Evolutionary conservation across 2,888 invertebrate genomes (phyloP), one percentile per base, ranked within the genome.

Genomic region (Microchrysa polita): DNA sequence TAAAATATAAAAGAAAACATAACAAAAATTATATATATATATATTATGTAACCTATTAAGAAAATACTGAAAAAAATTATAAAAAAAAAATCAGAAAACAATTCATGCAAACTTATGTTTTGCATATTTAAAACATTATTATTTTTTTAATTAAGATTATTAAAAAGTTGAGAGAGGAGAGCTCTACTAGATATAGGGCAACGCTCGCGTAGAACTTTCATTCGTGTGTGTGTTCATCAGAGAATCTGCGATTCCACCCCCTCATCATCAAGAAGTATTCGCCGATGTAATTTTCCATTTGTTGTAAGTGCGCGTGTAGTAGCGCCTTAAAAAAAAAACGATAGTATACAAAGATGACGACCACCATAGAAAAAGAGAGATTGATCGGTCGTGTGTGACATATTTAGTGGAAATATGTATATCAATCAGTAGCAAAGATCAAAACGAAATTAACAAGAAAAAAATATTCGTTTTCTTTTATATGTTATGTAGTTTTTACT

Each of bases 11-110:
- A 65, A 65, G n/a, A 23, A n/a, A 65, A 12, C 5, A 65, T n/a
- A 65, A 65, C 2, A 61, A 61, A 61, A n/a, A n/a, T n/a, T n/a
- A n/a, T n/a, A 16, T 61, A 61, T 65, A 65, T 60, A 60, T 63
- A 63, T 65, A 65, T 65, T 65, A 48, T 65, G 48, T 65, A 65
- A 65, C 65, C 65, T 65, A 65, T 63, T 63, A 63, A 63, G 16
- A 12, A 53, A 53, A 53, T 16, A 1, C 52, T 34, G 18, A 55
- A 5, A 22, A 48, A 65, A 65, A 20, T 65, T 44, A 65, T 44
- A 65, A 65, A 65, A 65, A 55, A 48, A 55, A 20, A 27, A 65
- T 10, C n/a, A 65, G 48, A 20, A 20, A 48, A 65, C 9, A 65
- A 65, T 48, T 22, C 23, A 22, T 48, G 65, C 65, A 65, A 48